Evolutionary conservation across 1,140 invertebrate species (phyloP), one percentile per base, ranked within the genome.

Genomic region (Caenorhabditis briggsae): DNA sequence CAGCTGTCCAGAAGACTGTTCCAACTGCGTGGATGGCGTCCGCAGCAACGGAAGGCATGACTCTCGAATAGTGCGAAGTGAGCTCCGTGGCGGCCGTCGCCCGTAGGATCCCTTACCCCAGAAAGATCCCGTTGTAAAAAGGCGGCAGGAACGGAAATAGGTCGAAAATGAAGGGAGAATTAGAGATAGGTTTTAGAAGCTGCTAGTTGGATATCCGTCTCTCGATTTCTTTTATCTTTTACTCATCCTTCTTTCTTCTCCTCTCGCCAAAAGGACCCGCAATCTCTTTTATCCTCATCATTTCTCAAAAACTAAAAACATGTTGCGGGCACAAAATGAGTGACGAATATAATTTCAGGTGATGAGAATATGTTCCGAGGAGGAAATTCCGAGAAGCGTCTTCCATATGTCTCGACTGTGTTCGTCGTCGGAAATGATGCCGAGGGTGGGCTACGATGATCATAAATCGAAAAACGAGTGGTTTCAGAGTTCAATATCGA

Each of bases 401-500:
- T 83, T 20, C 82, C 82, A 48, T n/a, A 43, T 53, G 70, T 43
- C 46, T 78, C 46, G 41, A 83, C 82, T 5, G 2, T 83, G 25
- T 83, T 59, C 59, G 25, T 83, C 23, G 82, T 83, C 55, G 55
- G 58, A 41, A 83, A 83, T 59, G 82, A 83, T 48, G 58, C 41
- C 2, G 82, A 83, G 20, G 82, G 82, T 83, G 53, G 55, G 55
- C 5, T 53, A 12, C 20, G 43, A 5, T 11, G 46, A 48, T 83
- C 86, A 61, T 33, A 46, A 20, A 48, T 82, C 53, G 65, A 16
- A n/a, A 58, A 0, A 41, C 3, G 58, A 25, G 48, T 74, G 3
- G 33, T 84, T 88, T 82, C 64, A 88, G 87, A 88, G 48, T 86
- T 88, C 55, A 33, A 58, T 46, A 64, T 88, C 20, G 87, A 88